A percentile compares a stretch with the other conserved stretches of the same genome.
Evolutionary conservation across 2,113 vertebrate genomes (phyloP).

Genomic region (Antennarius striatus): DNA sequence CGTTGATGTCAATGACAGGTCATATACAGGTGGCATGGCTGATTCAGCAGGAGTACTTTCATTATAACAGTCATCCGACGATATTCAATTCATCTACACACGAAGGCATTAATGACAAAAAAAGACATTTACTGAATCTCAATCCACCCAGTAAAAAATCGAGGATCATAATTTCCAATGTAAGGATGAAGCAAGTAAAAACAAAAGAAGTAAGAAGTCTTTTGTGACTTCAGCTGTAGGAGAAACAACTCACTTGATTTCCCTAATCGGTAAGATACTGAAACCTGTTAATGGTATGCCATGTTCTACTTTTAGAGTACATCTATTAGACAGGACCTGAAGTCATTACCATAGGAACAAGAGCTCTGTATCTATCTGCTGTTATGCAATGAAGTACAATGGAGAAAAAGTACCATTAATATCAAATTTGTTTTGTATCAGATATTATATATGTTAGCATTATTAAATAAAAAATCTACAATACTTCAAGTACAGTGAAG

Average conservation of each 20-base stretch:
- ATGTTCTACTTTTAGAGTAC: constrained; percentile 40
- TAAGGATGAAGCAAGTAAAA: background rate
- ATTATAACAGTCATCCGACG: too few species aligned
- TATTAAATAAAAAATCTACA: too few species aligned
- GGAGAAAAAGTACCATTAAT: background rate
- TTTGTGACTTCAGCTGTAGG: background rate
- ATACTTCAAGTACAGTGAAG: too few species aligned
- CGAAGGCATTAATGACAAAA: too few species aligned
- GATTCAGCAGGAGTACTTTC: too few species aligned
- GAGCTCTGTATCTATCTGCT: constrained; percentile 5
- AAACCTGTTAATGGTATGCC: constrained; percentile 25
- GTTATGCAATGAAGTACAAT: background rate
- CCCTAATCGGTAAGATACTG: constrained; percentile 19
- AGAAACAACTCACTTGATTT: constrained; percentile 16
- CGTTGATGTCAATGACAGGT: too few species aligned
- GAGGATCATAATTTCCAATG: background rate
- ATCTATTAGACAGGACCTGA: background rate
- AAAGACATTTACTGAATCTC: too few species aligned
- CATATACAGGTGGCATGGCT: too few species aligned
- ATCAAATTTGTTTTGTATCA: too few species aligned
- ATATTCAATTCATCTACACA: too few species aligned
- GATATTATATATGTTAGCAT: too few species aligned
- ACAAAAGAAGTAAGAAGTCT: background rate
- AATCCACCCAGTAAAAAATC: background rate
- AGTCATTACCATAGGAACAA: constrained; percentile 45